These are phyloP conservation scores for Thaumatotibia leucotreta DNA, from an alignment of 1,140 invertebrate genomes.

Conservation along the genomic window DNA sequence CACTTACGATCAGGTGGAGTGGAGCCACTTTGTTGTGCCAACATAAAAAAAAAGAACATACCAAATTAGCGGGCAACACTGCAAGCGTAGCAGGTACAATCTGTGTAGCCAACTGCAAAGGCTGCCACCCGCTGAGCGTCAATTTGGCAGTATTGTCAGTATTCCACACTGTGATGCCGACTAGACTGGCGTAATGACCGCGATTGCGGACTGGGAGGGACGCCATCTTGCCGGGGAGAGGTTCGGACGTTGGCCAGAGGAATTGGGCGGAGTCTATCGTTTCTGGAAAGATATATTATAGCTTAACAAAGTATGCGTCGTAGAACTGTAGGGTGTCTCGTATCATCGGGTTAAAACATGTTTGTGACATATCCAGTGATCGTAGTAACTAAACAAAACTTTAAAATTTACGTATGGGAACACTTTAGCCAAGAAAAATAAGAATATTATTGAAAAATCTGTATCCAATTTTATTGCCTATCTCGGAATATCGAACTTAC, in stretches of 20 bases:
- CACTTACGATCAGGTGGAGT: background rate
- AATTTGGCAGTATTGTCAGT: conserved; percentile 72
- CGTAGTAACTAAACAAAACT: too few species aligned
- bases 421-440: too few species aligned
- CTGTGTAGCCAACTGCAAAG: conserved; percentile 88
- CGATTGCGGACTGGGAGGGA: conserved; percentile 80
- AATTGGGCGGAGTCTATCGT: conserved; percentile 84
- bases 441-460: too few species aligned
- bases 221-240: conserved; percentile 60
- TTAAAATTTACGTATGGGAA: too few species aligned
- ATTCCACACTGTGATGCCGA: conserved; percentile 82
- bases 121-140: conserved; percentile 85
- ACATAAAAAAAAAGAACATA: conserved; percentile 26
- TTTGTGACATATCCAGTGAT: too few species aligned
- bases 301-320: background rate
- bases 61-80: conserved; percentile 64
- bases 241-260: conserved; percentile 73
- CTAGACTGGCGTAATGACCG: conserved; percentile 82
- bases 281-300: conserved; percentile 79
- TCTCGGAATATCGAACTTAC: too few species aligned
- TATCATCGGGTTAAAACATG: too few species aligned
- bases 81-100: conserved; percentile 89
- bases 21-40: background rate
- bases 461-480: too few species aligned
- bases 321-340: too few species aligned